Evolutionary conservation across 1,140 invertebrate species (phyloP), one percentile per base, ranked within the genome.

Genomic region (Condylostylus longicornis): DNA sequence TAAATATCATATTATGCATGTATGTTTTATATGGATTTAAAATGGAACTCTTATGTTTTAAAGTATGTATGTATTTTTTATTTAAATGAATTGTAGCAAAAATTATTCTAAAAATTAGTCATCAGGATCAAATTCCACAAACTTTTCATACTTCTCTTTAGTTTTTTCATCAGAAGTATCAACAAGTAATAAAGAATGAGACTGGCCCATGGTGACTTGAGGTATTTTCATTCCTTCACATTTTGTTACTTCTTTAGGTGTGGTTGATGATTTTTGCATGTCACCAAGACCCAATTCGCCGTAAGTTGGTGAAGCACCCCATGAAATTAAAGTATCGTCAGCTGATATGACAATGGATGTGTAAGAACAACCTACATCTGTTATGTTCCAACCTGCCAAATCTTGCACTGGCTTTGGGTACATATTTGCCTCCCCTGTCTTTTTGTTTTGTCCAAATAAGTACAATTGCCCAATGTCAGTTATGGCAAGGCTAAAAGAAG

Each of bases 351-450:
- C 75, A 35, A 91, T 79, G 30, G 82, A 86, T 1, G 82, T 85
- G 44, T 75, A 69, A 18, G 77, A 77, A 36, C 79, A 79, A 4
- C 77, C 86, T 21, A 93, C 70, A 45, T 76, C 75, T 35, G 82
- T 71, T 10, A 95, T 80, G 42, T 82, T 79, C 89, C 89, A 94
- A 1, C 89, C 69, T 44, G 77, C 75, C 2, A 95, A 63, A 65
- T 95, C 89, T 48, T 86, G 84, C 3, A 95, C 79, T 5, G 87
- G 84, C 60, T 95, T 94, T 0, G 89, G 89, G 58, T 95, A 95
- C 89, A 95, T 94, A 46, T 88, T 89, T 1, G 88, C 89, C 55
- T 94, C 88, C 0, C 89, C 89, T 2, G 83, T 82, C 19, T 84
- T 75, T 57, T 91, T 93, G 0, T 82, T 86, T 58, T 89, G 84